Evolutionary conservation across 2,797 vertebrate genomes (phyloP).

Genomic region (Novumbra hubbsi): DNA sequence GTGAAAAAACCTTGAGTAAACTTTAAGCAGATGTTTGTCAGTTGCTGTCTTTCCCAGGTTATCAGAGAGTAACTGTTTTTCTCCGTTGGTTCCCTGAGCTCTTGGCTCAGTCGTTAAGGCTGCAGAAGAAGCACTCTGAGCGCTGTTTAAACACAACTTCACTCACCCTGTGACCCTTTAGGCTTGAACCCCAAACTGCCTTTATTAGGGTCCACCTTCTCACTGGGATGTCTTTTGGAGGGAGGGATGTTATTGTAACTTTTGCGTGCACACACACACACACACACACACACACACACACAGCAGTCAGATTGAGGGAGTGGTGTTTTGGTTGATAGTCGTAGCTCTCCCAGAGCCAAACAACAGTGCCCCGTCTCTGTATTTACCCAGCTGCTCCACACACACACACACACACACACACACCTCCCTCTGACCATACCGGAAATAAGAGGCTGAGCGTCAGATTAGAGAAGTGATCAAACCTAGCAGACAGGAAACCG

Average conservation of each 20-base stretch:
- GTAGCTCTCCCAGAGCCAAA: constrained; percentile 13
- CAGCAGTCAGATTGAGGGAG: not conserved
- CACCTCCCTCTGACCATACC: constrained; percentile 8
- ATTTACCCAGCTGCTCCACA: constrained; percentile 14
- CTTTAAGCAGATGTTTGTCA: not conserved
- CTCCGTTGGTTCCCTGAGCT: not conserved
- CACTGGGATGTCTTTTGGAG: constrained; percentile 5
- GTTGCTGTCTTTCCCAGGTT: not conserved
- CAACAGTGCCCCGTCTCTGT: not conserved
- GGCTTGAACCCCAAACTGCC: not conserved
- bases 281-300: not conserved
- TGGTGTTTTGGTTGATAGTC: constrained; percentile 8
- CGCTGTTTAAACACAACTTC: constrained; percentile 17
- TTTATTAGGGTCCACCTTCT: constrained; percentile 12
- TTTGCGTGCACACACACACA: constrained; percentile 4
- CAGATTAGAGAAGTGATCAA: constrained; percentile 53
- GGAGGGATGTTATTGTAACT: constrained; percentile 5
- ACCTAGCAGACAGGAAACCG: constrained; percentile 29
- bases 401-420: not conserved
- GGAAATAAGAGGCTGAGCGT: constrained; percentile 43
- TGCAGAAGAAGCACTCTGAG: constrained; percentile 7
- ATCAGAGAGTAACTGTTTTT: constrained; percentile 2
- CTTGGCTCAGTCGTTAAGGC: not conserved
- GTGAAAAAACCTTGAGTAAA: not conserved
- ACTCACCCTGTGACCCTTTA: not conserved